Conservation (phyloP, 2,113 vertebrate genomes). For the Syngnathus typhle region DNA sequence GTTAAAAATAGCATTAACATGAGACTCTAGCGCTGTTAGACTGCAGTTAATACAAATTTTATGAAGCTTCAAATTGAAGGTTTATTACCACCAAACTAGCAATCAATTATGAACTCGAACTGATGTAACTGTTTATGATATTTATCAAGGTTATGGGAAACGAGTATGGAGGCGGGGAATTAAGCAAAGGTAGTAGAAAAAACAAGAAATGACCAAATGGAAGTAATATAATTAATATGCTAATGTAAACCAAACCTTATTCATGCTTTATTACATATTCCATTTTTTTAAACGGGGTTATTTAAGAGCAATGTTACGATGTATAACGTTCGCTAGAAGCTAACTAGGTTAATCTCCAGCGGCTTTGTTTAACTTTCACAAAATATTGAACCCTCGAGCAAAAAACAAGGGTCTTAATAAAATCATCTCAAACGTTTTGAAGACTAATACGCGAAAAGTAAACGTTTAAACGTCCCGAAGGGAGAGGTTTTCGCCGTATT, state of each 20-base stretch:
- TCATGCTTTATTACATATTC: background rate
- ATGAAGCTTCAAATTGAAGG: background rate
- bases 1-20: background rate
- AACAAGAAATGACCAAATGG: background rate
- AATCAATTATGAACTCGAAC: background rate
- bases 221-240: background rate
- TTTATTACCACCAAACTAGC: background rate
- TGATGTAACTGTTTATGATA: background rate
- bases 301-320: background rate
- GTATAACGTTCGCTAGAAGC: slow-evolving; percentile 7
- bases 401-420: background rate
- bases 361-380: background rate
- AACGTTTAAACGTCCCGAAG: background rate
- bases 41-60: background rate
- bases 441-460: background rate
- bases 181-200: background rate
- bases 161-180: background rate
- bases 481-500: background rate
- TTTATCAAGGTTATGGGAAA: background rate
- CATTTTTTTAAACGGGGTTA: background rate
- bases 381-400: background rate
- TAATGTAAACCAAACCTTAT: background rate
- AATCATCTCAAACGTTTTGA: background rate
- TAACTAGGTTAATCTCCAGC: slow-evolving; percentile 6
- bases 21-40: background rate